Base-by-base conservation (phyloP, 2,113 vertebrate genomes). In the Neodon shergylaensis region DNA sequence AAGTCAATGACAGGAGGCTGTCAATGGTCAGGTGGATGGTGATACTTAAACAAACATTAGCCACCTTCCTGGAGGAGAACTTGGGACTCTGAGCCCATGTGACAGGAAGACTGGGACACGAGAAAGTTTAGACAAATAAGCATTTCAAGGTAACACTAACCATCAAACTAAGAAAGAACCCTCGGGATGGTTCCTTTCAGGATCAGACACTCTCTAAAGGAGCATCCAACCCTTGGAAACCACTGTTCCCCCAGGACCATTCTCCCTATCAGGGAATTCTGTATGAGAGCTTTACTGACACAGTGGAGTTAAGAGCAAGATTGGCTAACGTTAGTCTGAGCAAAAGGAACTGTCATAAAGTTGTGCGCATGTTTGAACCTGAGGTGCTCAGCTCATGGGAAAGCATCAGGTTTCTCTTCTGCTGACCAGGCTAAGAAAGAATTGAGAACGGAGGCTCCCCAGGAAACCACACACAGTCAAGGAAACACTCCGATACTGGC, bases 401-500 rank as follows among this genome's bases (percentile, higher is more conserved):
- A 73, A 52, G 54, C 9, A 26, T 26, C 13, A 28, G 49, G 33
- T 58, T 90, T 58, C 44, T 88, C 39, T 73, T 42, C 81, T 83
- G 52, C 63, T 65, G 36, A 95, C 70, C 47, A 91, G 83, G 31
- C 79, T 84, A 70, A 33, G 42, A 78, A 93, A 88, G 36, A 95
- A 21, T 24, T 63, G 47, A 77, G n/a, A 39, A 61, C 13, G 6
- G 73, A 42, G 82, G 65, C 22, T 83, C 21, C 21, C 52, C 33
- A 63, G 47, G 61, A 96, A 97, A 31, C 44, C 54, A 78, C 22
- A 21, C 28, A 26, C 78, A 36, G 7, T n/a, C 42, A 49, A 65
- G 39, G 47, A 86, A 44, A 31, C 52, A 39, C 72, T 36, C 84
- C 6, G 54, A 24, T 5, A n/a, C 79, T 90, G 81, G 70, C 52